Conservation (phyloP, 1,140 invertebrate species). For the Macrosteles quadrilineatus region DNA sequence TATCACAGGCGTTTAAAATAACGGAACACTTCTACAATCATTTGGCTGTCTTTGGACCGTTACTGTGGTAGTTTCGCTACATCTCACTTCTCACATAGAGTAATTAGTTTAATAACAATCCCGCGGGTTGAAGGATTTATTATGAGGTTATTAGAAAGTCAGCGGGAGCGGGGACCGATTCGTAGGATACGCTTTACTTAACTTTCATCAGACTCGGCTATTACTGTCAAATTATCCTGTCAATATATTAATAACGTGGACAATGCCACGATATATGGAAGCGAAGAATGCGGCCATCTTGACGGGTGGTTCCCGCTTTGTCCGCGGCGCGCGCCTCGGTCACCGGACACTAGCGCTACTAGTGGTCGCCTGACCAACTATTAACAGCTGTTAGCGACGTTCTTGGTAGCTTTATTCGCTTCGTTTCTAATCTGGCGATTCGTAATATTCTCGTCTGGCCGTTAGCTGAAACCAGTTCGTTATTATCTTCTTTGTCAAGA, state of each 20-base stretch:
- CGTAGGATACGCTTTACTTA: not conserved
- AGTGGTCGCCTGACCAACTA: too few species aligned
- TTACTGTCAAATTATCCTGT: constrained; percentile 14
- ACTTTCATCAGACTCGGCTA: not conserved
- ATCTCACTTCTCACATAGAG: not conserved
- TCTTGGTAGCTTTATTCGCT: too few species aligned
- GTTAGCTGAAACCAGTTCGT: not conserved
- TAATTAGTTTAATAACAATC: not conserved
- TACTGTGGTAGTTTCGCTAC: too few species aligned
- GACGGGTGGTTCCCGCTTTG: not conserved
- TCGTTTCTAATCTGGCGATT: too few species aligned
- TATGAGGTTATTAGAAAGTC: constrained; percentile 9
- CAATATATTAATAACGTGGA: constrained; percentile 9
- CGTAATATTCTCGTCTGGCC: too few species aligned
- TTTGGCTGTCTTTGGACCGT: too few species aligned
- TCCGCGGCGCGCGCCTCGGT: too few species aligned
- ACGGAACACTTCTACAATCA: too few species aligned
- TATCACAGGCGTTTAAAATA: too few species aligned
- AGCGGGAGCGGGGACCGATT: not conserved
- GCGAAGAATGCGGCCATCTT: not conserved
- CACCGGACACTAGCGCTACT: too few species aligned
- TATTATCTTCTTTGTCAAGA: not conserved
- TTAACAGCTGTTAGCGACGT: too few species aligned
- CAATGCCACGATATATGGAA: not conserved
- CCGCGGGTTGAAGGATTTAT: not conserved